Evolutionary conservation across 2,797 vertebrate genomes (phyloP).

Genomic region (Trachops cirrhosus): DNA sequence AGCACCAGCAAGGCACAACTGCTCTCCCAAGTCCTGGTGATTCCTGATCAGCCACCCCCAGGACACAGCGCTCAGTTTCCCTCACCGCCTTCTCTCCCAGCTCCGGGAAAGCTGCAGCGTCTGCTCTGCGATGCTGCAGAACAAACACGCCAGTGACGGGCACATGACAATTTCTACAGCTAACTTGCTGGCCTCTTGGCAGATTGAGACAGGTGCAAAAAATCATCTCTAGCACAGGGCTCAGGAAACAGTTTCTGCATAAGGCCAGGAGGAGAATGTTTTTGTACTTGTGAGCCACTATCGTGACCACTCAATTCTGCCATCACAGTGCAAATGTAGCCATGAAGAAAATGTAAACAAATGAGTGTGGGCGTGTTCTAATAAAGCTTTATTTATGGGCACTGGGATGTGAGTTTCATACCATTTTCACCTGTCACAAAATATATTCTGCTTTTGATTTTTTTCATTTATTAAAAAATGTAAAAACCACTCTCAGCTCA

Average conservation of each 20-base stretch:
- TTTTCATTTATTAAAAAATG: background rate
- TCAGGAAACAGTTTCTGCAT: background rate
- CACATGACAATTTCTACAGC: fast-evolving
- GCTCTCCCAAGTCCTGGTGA: background rate
- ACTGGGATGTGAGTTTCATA: background rate
- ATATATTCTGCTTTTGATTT: background rate
- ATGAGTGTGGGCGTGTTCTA: background rate
- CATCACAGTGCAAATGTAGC: background rate
- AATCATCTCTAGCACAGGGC: background rate
- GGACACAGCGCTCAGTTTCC: background rate
- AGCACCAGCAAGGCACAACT: background rate
- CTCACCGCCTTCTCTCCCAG: background rate
- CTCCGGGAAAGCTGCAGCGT: background rate
- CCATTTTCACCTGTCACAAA: background rate
- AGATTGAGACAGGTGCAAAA: background rate
- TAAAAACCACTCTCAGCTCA: background rate
- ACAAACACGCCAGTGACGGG: fast-evolving
- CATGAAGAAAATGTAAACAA: background rate
- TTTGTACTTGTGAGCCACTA: background rate
- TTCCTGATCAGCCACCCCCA: background rate
- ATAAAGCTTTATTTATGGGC: background rate
- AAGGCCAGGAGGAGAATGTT: background rate
- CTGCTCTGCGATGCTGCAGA: background rate
- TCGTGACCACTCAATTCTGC: background rate
- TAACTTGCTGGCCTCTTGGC: background rate